Evolutionary conservation across 2,888 invertebrate genomes (phyloP).

Genomic region (Nipponacmea schrenckii): DNA sequence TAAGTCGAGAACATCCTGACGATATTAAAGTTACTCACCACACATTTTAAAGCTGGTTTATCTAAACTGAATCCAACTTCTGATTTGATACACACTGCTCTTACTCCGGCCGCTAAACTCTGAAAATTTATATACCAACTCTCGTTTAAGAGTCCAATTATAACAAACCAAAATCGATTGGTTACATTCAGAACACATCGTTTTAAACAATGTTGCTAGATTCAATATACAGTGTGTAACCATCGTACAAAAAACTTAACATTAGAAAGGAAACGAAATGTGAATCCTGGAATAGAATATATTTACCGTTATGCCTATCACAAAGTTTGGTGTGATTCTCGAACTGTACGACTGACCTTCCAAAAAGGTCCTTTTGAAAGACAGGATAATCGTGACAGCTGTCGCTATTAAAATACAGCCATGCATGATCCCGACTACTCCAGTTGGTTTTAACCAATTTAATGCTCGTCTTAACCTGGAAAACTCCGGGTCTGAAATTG

Average conservation of each 20-base stretch:
- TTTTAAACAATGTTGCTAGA: neutral
- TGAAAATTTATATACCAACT: neutral
- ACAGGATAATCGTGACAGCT: neutral
- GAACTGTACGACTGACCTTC: neutral
- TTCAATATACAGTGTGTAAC: neutral
- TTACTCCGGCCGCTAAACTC: neutral
- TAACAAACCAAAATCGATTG: no score
- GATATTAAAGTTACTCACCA: neutral
- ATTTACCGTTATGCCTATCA: neutral
- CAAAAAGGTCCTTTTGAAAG: neutral
- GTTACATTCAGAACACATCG: neutral
- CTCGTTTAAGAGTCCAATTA: no score
- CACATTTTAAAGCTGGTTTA: neutral
- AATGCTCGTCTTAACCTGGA: neutral
- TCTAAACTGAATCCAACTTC: slow-evolving; percentile 1
- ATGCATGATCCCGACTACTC: neutral
- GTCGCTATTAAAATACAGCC: neutral
- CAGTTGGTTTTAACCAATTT: neutral
- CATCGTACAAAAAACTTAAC: no score
- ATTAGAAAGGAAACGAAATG: neutral
- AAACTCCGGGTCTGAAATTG: neutral
- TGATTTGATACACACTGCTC: neutral
- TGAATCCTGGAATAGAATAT: neutral
- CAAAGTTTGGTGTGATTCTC: neutral
- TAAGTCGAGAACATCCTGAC: no score